These are phyloP conservation scores for Onchidella celtica DNA, from an alignment of 2,888 invertebrate species.

Conservation along the genomic window DNA sequence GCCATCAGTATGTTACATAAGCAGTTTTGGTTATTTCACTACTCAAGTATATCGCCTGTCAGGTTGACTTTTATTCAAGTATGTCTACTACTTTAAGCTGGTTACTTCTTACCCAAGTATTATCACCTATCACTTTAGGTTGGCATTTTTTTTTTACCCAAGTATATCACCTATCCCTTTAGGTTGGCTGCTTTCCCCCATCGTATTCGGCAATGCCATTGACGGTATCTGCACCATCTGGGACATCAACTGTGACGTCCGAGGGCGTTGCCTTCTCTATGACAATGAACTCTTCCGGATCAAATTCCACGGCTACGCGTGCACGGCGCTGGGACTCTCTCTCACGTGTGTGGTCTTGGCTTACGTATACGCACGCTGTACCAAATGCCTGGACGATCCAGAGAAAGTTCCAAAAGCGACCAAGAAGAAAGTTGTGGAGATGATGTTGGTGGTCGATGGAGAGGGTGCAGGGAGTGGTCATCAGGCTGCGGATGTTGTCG, in stretches of 20 bases:
- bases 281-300: slow-evolving; percentile 39
- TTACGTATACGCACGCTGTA: slow-evolving; percentile 36
- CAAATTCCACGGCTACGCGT: slow-evolving; percentile 32
- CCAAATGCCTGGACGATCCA: slow-evolving; percentile 31
- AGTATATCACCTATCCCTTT: no score
- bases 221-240: slow-evolving; percentile 41
- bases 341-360: not conserved
- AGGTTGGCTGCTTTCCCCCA: slow-evolving; percentile 47
- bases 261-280: slow-evolving; percentile 43
- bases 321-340: not conserved
- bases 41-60: no score
- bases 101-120: no score
- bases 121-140: no score
- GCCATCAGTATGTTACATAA: no score
- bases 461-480: not conserved
- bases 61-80: no score
- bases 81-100: no score
- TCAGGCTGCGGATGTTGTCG: not conserved
- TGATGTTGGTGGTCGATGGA: not conserved
- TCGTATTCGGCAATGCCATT: slow-evolving; percentile 39
- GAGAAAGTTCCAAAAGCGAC: not conserved
- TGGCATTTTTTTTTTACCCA: no score
- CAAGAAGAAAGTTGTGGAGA: not conserved
- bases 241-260: slow-evolving; percentile 28
- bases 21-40: no score